phyloP scores from a whole-genome alignment of 1,140 invertebrate species.

The Euborellia annulipes region DNA sequence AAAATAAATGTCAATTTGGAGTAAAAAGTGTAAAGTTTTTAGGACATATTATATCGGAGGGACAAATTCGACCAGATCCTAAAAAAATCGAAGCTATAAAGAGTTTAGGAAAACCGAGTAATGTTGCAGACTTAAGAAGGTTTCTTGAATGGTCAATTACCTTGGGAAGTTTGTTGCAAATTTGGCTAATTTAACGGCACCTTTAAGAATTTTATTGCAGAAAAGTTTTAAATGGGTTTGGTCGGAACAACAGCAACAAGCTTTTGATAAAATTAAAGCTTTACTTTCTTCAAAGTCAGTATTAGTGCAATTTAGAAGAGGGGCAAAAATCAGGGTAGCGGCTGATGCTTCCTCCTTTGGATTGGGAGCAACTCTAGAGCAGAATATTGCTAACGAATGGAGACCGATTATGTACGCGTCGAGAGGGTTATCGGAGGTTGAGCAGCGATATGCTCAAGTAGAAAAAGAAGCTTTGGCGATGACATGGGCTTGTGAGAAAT shows the following conservation, averaged over 20 bases:
- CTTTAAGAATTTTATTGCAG: conserved; percentile 14
- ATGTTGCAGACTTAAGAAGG: conserved; percentile 18
- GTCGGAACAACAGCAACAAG: conserved; percentile 7
- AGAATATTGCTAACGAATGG: conserved; percentile 19
- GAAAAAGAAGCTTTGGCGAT: conserved; percentile 25
- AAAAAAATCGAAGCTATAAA: conserved; percentile 19
- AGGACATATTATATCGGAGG: conserved; percentile 14
- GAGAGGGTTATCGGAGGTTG: conserved; percentile 20
- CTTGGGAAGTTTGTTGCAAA: conserved; percentile 16
- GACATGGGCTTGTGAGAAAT: background rate
- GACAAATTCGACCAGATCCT: conserved; percentile 12
- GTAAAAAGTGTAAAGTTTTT: conserved; percentile 15
- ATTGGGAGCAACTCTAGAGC: conserved; percentile 21
- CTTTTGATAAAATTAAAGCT: conserved; percentile 11
- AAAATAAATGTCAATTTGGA: conserved; percentile 16
- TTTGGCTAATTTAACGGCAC: conserved; percentile 11
- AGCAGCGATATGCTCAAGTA: conserved; percentile 22
- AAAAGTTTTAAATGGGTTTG: conserved; percentile 17
- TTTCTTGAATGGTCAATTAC: conserved; percentile 16
- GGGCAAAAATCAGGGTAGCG: conserved; percentile 4
- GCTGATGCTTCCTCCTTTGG: conserved; percentile 8
- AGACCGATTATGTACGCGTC: conserved; percentile 20
- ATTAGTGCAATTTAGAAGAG: conserved; percentile 11
- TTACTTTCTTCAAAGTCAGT: conserved; percentile 2
- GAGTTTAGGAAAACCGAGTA: conserved; percentile 17